A percentile compares a stretch with the other conserved stretches of the same genome.
phyloP scores from a whole-genome alignment of 1,140 invertebrate genomes.

The Lepidurus couesii region DNA sequence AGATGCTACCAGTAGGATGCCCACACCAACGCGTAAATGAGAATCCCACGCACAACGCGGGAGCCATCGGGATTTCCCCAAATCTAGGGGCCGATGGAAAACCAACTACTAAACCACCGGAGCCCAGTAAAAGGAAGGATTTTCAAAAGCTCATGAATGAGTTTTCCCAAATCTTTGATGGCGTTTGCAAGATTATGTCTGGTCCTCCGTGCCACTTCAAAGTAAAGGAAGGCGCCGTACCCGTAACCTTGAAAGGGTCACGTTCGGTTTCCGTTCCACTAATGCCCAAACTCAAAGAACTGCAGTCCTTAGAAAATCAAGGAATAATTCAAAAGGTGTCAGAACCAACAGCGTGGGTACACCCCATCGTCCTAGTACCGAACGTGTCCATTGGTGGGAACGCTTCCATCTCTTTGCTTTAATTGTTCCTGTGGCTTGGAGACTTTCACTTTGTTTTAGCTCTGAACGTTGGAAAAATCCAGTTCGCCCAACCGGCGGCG shows the following conservation, averaged over 20 bases:
- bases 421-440: background rate
- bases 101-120: background rate
- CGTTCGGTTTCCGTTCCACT: no score
- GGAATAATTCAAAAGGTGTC: slow-evolving; percentile 13
- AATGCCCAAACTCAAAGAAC: no score
- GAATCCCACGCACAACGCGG: background rate
- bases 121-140: background rate
- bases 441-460: background rate
- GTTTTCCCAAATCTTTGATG: slow-evolving; percentile 23
- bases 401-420: slow-evolving; percentile 3
- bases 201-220: background rate
- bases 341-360: background rate
- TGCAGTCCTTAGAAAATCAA: background rate
- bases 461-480: slow-evolving; percentile 17
- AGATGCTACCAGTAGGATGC: background rate
- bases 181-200: background rate
- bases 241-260: no score
- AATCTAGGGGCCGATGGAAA: background rate
- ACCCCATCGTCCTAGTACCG: slow-evolving; percentile 5
- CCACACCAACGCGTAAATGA: background rate
- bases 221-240: slow-evolving; percentile 25
- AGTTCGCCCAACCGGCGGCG: background rate
- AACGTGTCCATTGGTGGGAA: slow-evolving; percentile 22
- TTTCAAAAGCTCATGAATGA: background rate
- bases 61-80: background rate